Evolutionary conservation across 2,888 invertebrate species (phyloP).

Genomic region (Falcaria lacertinaria): DNA sequence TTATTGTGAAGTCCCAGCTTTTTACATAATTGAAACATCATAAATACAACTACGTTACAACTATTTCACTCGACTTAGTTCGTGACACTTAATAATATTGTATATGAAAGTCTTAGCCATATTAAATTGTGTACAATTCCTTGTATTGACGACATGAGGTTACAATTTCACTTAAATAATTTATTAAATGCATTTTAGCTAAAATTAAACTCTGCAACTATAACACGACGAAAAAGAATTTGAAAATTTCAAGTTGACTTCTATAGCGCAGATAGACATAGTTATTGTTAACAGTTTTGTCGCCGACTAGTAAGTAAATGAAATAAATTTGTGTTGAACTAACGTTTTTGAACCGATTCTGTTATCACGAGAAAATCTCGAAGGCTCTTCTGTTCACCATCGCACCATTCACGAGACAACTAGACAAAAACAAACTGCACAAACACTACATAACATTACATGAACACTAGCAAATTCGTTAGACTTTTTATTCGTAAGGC

Average conservation of each 20-base stretch:
- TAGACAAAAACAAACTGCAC: no score
- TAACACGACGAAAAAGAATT: slow-evolving; percentile 10
- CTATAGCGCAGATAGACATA: background rate
- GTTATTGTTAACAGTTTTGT: background rate
- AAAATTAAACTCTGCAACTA: slow-evolving; percentile 12
- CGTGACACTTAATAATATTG: slow-evolving; percentile 39
- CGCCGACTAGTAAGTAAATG: background rate
- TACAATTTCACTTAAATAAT: slow-evolving; percentile 33
- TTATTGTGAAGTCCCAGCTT: slow-evolving; percentile 53
- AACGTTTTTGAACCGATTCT: background rate
- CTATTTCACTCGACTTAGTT: slow-evolving; percentile 37
- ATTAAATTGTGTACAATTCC: slow-evolving; percentile 70
- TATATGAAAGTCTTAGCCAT: slow-evolving; percentile 66
- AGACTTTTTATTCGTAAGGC: no score
- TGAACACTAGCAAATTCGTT: background rate
- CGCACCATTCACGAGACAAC: background rate
- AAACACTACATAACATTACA: no score
- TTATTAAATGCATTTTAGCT: slow-evolving; percentile 38
- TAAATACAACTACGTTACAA: slow-evolving; percentile 24
- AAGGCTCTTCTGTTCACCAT: background rate
- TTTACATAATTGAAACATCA: slow-evolving; percentile 56
- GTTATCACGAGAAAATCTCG: background rate
- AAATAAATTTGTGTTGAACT: background rate
- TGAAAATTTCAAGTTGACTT: background rate
- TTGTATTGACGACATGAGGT: slow-evolving; percentile 49